These are phyloP conservation scores for Carduelis carduelis DNA, from an alignment of 2,797 vertebrate genomes.

Conservation along the genomic window DNA sequence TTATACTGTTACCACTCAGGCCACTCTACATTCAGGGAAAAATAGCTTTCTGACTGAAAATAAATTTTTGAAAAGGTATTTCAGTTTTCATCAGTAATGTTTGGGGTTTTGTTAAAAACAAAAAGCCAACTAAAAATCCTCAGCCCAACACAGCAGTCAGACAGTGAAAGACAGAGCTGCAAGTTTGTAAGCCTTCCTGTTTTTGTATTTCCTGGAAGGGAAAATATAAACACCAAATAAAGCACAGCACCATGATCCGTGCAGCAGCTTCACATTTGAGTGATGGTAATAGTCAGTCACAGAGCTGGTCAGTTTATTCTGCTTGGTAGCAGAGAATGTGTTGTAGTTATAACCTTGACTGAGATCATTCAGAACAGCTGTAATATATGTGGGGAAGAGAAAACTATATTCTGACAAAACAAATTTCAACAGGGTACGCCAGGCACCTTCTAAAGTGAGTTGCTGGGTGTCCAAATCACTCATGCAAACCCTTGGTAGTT, in stretches of 20 bases:
- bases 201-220: background rate
- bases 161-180: background rate
- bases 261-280: background rate
- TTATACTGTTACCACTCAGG: background rate
- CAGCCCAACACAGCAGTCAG: background rate
- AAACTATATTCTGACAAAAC: background rate
- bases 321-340: background rate
- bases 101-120: background rate
- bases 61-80: background rate
- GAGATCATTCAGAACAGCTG: background rate
- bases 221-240: background rate
- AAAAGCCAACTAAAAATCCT: background rate
- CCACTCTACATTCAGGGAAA: background rate
- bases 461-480: background rate
- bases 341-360: background rate
- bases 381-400: background rate
- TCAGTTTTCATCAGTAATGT: background rate
- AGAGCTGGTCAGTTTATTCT: background rate
- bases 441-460: background rate
- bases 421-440: background rate
- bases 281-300: background rate
- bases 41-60: background rate
- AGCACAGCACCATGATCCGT: accelerated
- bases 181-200: background rate
- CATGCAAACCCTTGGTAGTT: background rate